A percentile compares a stretch with the other conserved stretches of the same genome.
Evolutionary conservation across 2,797 vertebrate species (phyloP).

Genomic region (Lacerta agilis): DNA sequence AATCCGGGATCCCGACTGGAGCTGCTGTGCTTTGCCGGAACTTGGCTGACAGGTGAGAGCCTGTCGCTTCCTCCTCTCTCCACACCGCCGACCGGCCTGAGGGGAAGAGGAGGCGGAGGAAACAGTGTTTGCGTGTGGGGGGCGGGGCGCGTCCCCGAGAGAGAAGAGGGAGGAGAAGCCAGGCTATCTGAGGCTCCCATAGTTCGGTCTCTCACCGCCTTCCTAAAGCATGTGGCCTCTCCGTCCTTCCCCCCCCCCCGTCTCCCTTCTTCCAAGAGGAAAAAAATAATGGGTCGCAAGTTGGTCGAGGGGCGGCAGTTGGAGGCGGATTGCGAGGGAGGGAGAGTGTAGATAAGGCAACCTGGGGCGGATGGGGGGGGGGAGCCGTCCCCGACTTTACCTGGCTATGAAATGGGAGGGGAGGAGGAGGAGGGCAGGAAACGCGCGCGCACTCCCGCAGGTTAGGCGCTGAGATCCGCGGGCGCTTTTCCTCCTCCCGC

Average conservation of each 20-base stretch:
- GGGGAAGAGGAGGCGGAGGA: background rate
- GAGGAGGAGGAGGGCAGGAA: background rate
- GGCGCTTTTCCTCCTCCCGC: background rate
- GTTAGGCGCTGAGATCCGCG: background rate
- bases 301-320: background rate
- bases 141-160: background rate
- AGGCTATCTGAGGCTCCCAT: background rate
- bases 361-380: background rate
- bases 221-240: conserved; percentile 38
- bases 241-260: background rate
- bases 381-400: background rate
- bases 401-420: background rate
- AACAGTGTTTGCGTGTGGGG: background rate
- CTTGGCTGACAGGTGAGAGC: conserved; percentile 18
- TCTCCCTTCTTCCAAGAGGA: background rate
- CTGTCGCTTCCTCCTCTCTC: background rate
- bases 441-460: background rate
- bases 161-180: background rate
- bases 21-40: conserved; percentile 2
- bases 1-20: background rate
- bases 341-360: too few relatives aligned
- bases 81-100: background rate
- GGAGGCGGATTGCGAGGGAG: background rate
- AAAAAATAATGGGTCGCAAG: background rate
- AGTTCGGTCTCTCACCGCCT: accelerated